Evolutionary conservation across 2,797 vertebrate genomes (phyloP).

Genomic region (Amblyraja radiata): DNA sequence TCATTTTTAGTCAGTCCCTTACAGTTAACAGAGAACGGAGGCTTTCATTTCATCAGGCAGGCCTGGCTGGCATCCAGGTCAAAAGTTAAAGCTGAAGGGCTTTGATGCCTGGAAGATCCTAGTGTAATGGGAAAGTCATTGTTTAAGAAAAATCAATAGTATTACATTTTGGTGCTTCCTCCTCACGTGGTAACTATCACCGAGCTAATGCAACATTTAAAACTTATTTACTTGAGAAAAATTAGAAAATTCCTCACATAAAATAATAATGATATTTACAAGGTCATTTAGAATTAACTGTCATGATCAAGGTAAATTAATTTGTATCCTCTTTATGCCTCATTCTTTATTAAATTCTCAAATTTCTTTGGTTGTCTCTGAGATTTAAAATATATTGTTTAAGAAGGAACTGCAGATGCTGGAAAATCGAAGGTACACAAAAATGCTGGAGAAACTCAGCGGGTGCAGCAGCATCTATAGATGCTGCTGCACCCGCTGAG

Average conservation of each 20-base stretch:
- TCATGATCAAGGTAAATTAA: too few relatives aligned
- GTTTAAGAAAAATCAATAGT: neutral
- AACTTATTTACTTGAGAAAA: neutral
- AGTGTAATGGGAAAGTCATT: neutral
- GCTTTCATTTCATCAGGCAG: neutral
- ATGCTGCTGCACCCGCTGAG: too few relatives aligned
- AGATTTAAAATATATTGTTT: too few relatives aligned
- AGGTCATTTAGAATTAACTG: neutral
- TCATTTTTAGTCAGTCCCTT: neutral
- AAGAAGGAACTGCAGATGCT: too few relatives aligned
- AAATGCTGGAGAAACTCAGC: too few relatives aligned
- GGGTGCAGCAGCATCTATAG: too few relatives aligned
- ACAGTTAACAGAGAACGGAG: neutral
- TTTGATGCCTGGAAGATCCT: neutral
- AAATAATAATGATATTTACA: neutral
- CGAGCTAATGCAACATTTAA: neutral
- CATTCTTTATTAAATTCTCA: too few relatives aligned
- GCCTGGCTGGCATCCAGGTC: neutral
- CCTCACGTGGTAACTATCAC: neutral
- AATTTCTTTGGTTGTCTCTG: too few relatives aligned
- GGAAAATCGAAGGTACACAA: too few relatives aligned
- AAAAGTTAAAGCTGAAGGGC: neutral
- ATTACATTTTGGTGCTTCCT: neutral
- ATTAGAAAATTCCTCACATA: neutral
- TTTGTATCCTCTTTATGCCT: too few relatives aligned